These are phyloP conservation scores for Amblyjoppa proteus DNA, from an alignment of 2,888 invertebrate species.

Conservation along the genomic window DNA sequence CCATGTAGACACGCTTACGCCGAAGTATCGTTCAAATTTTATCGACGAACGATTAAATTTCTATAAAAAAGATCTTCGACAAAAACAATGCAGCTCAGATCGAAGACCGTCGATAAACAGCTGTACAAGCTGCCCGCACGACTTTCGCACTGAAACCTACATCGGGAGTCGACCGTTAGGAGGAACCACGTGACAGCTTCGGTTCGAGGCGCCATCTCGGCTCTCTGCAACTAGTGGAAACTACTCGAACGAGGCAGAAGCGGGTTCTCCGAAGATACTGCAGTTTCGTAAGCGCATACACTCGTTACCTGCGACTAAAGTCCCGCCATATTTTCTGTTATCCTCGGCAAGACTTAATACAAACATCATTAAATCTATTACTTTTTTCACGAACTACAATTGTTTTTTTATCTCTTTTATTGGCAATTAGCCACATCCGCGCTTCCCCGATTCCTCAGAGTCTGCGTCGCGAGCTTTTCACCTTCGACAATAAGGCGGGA, in stretches of 20 bases:
- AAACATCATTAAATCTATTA: neutral
- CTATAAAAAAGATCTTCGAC: neutral
- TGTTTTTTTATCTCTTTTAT: neutral
- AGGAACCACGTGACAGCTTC: constrained; percentile 43
- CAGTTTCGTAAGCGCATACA: constrained; percentile 24
- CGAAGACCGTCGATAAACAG: neutral
- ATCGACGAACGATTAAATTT: neutral
- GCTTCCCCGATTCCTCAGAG: neutral
- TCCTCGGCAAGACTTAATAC: neutral
- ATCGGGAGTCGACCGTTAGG: constrained; percentile 47
- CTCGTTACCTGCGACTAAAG: neutral
- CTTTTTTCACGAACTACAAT: neutral
- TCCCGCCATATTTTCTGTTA: neutral
- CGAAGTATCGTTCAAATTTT: neutral
- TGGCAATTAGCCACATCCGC: neutral
- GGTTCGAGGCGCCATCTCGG: constrained; percentile 55
- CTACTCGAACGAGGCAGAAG: constrained; percentile 23
- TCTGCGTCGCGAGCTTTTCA: neutral
- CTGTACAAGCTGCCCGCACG: constrained; percentile 4
- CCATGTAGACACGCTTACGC: neutral
- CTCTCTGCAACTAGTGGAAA: constrained; percentile 18
- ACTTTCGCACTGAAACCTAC: neutral
- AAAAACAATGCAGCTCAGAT: neutral
- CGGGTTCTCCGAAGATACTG: constrained; percentile 31
- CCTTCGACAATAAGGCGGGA: constrained; percentile 12